Conservation (phyloP, 1,140 invertebrate genomes). For the Drosophila pandora region DNA sequence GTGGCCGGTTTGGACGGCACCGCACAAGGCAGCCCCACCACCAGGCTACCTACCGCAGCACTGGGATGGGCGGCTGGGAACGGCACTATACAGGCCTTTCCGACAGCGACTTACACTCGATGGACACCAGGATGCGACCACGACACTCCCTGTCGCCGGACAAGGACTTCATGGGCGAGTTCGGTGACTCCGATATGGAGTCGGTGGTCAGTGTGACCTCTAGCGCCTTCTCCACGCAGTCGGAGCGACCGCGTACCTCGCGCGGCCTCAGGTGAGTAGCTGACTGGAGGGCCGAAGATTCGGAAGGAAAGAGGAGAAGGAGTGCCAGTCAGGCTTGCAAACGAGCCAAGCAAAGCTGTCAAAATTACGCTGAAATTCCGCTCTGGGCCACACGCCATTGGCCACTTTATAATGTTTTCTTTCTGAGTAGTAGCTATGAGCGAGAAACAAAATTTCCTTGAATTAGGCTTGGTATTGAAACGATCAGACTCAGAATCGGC, state of each 20-base stretch:
- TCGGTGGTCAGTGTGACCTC: slow-evolving; percentile 93
- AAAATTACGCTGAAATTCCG: slow-evolving; percentile 67
- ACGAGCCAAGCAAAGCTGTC: slow-evolving; percentile 42
- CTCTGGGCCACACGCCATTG: slow-evolving; percentile 51
- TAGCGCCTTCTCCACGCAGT: slow-evolving; percentile 96
- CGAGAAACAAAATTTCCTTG: slow-evolving; percentile 56
- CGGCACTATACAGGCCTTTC: slow-evolving; percentile 91
- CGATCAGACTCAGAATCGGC: slow-evolving; percentile 17
- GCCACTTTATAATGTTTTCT: slow-evolving; percentile 6
- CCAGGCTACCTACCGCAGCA: slow-evolving; percentile 89
- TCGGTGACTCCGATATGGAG: slow-evolving; percentile 94
- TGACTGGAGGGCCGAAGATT: slow-evolving; percentile 13
- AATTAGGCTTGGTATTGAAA: slow-evolving; percentile 45
- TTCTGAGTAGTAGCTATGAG: slow-evolving; percentile 41
- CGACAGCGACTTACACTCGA: slow-evolving; percentile 90
- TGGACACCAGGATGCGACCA: slow-evolving; percentile 85
- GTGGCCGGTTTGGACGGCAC: slow-evolving; percentile 87
- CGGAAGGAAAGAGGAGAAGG: neutral
- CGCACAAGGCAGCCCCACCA: slow-evolving; percentile 86
- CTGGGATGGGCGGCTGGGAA: slow-evolving; percentile 89
- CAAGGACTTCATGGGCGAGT: slow-evolving; percentile 88
- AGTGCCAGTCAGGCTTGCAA: slow-evolving; percentile 38
- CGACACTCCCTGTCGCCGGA: slow-evolving; percentile 87
- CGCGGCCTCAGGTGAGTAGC: slow-evolving; percentile 87
- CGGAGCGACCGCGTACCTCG: slow-evolving; percentile 92